phyloP scores from a whole-genome alignment of 2,888 invertebrate genomes.

The Meiosimyza decipiens region DNA sequence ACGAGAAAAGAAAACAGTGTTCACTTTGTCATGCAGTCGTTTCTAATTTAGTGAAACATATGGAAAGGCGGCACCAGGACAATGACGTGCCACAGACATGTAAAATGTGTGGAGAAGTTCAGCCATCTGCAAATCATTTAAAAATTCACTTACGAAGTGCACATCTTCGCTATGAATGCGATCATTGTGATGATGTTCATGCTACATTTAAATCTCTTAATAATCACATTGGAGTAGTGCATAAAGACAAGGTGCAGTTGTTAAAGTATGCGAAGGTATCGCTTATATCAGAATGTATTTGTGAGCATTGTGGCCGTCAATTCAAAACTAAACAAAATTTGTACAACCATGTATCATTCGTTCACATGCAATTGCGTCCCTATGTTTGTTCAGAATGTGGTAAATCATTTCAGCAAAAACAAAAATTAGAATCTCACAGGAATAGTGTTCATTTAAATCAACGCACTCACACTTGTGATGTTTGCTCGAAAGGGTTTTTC shows the following conservation, averaged over 20 bases:
- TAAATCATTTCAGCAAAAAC: neutral
- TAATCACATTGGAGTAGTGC: neutral
- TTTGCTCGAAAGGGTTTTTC: constrained; percentile 20
- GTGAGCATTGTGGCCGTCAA: constrained; percentile 18
- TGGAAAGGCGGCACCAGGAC: neutral
- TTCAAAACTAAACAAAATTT: constrained; percentile 11
- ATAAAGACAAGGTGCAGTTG: neutral
- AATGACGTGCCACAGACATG: neutral
- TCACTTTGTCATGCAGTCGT: neutral
- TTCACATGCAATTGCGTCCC: constrained; percentile 21
- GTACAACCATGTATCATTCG: neutral
- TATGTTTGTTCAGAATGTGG: constrained; percentile 7
- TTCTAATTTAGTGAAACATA: neutral
- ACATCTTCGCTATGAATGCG: neutral
- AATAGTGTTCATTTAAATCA: constrained; percentile 5
- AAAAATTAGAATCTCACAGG: constrained; percentile 10
- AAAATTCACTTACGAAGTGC: neutral
- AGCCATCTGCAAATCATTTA: neutral
- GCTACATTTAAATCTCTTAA: neutral
- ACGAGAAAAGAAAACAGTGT: neutral
- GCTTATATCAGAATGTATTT: constrained; percentile 1
- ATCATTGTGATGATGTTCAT: too few species aligned
- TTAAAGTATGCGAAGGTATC: neutral
- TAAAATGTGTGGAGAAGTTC: neutral
- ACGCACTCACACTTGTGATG: constrained; percentile 14